Percentiles rank a stretch among this genome's conserved stretches.
Conservation (phyloP, 2,888 invertebrate species). For the Oscheius myriophilus region DNA sequence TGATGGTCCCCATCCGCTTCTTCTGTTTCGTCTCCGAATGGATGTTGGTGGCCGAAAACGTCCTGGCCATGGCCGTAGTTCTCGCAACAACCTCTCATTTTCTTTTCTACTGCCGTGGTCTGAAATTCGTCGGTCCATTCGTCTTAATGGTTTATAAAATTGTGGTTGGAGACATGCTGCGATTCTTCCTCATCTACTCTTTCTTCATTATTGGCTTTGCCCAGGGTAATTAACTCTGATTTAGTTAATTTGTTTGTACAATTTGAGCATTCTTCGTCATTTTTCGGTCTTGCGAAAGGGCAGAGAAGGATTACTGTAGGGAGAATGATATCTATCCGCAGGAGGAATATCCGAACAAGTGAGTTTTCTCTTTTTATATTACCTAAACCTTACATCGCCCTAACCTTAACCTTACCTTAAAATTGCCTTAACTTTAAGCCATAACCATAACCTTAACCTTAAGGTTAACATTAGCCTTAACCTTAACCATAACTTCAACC, state of each 20-base stretch:
- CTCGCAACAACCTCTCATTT: conserved; percentile 59
- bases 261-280: conserved; percentile 81
- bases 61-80: conserved; percentile 52
- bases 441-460: too few relatives aligned
- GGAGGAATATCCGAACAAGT: conserved; percentile 46
- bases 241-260: too few relatives aligned
- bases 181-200: conserved; percentile 93
- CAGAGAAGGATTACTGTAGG: conserved; percentile 38
- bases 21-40: conserved; percentile 45
- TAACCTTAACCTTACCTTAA: too few relatives aligned
- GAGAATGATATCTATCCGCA: conserved; percentile 31
- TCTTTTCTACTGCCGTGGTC: conserved; percentile 79
- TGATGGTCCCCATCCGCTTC: conserved; percentile 85
- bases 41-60: conserved; percentile 55
- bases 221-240: conserved; percentile 79
- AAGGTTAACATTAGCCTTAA: too few relatives aligned
- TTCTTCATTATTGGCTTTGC: conserved; percentile 97
- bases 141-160: conserved; percentile 99
- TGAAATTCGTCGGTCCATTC: conserved; percentile 97
- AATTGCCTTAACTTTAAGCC: too few relatives aligned
- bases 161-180: conserved; percentile 92
- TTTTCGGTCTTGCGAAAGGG: conserved; percentile 79
- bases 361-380: not conserved
- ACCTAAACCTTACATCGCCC: too few relatives aligned
- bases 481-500: too few relatives aligned